phyloP scores from a whole-genome alignment of 2,113 vertebrate genomes.

The pig (Sus scrofa) region T2T-Sscrofa CM000819.6:61276501-61277000 shows the following conservation, averaged over 20 bases:
- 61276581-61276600: neutral
- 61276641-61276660: neutral
- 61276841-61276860: neutral
- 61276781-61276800: neutral
- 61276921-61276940: neutral
- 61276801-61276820: neutral
- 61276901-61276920: neutral
- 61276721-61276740: neutral
- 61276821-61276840: neutral
- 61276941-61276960: neutral
- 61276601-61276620: neutral
- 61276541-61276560: neutral
- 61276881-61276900: neutral
- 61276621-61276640: neutral
- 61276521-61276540: neutral
- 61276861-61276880: neutral
- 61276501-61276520: neutral
- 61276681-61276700: neutral
- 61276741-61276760: neutral
- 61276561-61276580: neutral
- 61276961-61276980: neutral
- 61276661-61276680: neutral
- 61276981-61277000: neutral
- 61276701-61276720: neutral
- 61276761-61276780: constrained; percentile 8